Percentiles rank a stretch among this genome's conserved stretches.
phyloP scores from a whole-genome alignment of 2,797 vertebrate species.

The Phoxinus dragarum region DNA sequence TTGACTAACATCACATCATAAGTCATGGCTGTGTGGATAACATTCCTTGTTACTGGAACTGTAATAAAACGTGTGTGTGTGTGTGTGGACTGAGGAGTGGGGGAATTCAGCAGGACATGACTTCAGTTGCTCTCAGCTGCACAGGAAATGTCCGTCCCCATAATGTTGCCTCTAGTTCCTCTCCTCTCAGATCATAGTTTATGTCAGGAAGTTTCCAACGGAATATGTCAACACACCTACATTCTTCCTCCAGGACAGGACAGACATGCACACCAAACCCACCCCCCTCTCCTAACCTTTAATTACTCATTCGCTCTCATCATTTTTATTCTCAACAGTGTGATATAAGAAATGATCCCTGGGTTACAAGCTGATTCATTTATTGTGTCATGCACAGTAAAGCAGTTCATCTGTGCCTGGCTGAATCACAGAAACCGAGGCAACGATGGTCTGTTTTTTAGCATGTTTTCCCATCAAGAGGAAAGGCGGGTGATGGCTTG shows the following conservation, averaged over 20 bases:
- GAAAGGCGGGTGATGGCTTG: constrained; percentile 58
- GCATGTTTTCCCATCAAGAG: constrained; percentile 56
- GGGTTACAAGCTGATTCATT: constrained; percentile 2
- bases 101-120: constrained; percentile 74
- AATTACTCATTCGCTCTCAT: constrained; percentile 28
- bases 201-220: constrained; percentile 72
- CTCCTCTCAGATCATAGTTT: constrained; percentile 58
- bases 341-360: constrained; percentile 9
- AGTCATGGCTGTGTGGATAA: not conserved
- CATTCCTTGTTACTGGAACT: not conserved
- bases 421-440: constrained; percentile 46
- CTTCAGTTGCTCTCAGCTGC: constrained; percentile 75
- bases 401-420: constrained; percentile 21
- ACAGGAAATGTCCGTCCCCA: constrained; percentile 71
- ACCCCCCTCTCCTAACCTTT: constrained; percentile 22
- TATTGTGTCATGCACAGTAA: constrained; percentile 27
- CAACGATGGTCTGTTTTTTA: constrained; percentile 57
- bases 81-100: constrained; percentile 21
- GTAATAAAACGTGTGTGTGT: not conserved
- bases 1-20: not conserved
- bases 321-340: constrained; percentile 3
- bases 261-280: constrained; percentile 54
- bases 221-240: constrained; percentile 61
- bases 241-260: constrained; percentile 62
- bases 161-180: constrained; percentile 59